Conservation (phyloP, 1,140 invertebrate genomes). For the Drosophila novamexicana region DNA sequence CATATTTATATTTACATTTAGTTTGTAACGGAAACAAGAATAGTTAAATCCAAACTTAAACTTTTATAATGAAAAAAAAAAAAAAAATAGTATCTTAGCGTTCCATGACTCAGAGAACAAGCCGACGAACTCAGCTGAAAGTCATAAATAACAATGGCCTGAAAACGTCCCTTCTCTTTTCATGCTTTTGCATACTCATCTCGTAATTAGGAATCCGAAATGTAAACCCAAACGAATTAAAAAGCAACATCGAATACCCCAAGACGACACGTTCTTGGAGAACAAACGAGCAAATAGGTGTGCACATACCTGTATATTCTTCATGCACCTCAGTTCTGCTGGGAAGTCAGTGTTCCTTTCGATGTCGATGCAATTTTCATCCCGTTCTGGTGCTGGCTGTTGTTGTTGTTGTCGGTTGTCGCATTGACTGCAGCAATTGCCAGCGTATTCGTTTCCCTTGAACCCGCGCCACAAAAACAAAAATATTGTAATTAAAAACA, state of each 20-base stretch:
- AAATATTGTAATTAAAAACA: constrained; percentile 60
- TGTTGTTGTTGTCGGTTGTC: constrained; percentile 36
- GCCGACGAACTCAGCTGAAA: not conserved
- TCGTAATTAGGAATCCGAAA: constrained; percentile 42
- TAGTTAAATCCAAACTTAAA: not conserved
- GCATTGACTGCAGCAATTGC: constrained; percentile 61
- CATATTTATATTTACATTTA: not conserved
- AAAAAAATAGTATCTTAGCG: too few species aligned
- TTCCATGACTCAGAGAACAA: not conserved
- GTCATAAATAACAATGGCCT: constrained; percentile 35
- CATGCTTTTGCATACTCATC: constrained; percentile 42
- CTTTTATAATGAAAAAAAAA: too few species aligned
- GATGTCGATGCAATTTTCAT: constrained; percentile 7
- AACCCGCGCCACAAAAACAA: constrained; percentile 39
- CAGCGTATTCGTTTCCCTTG: constrained; percentile 61
- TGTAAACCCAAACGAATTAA: constrained; percentile 30
- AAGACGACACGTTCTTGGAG: not conserved
- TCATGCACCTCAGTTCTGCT: constrained; percentile 1
- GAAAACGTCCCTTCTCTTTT: constrained; percentile 25
- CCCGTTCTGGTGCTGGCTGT: not conserved
- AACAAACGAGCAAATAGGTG: not conserved
- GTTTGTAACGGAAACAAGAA: not conserved
- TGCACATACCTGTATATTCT: constrained; percentile 5
- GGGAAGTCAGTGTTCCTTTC: constrained; percentile 12
- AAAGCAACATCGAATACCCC: constrained; percentile 14